phyloP scores from a whole-genome alignment of 2,888 invertebrate species.

The Rotaria sp. region DNA sequence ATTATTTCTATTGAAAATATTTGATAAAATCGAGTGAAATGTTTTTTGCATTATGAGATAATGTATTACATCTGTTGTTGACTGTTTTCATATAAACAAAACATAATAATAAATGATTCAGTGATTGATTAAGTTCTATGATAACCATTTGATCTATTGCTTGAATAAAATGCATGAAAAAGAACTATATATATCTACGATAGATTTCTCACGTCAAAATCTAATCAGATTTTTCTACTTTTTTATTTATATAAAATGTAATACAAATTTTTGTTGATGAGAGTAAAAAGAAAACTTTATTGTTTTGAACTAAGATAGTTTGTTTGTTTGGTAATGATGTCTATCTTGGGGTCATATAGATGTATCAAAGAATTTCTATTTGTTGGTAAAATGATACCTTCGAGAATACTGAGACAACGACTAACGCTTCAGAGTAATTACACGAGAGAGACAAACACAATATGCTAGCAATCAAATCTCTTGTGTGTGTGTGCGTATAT shows the following conservation, averaged over 20 bases:
- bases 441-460: neutral
- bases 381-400: neutral
- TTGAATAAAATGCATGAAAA: neutral
- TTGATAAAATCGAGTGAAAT: too few species aligned
- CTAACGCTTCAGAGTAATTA: neutral
- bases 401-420: neutral
- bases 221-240: neutral
- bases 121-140: neutral
- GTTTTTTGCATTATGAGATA: too few species aligned
- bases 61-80: too few species aligned
- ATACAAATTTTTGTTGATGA: neutral
- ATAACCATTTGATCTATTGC: neutral
- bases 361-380: neutral
- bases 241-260: neutral
- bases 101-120: neutral
- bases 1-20: too few species aligned
- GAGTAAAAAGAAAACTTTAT: neutral
- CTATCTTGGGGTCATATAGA: neutral
- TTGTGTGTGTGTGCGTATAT: neutral
- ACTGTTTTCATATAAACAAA: too few species aligned
- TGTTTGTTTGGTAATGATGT: neutral
- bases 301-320: neutral
- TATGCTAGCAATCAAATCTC: neutral
- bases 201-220: neutral
- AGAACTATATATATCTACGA: neutral